Conservation (phyloP, 2,113 vertebrate genomes). For the Tetraodon nigroviridis region DNA sequence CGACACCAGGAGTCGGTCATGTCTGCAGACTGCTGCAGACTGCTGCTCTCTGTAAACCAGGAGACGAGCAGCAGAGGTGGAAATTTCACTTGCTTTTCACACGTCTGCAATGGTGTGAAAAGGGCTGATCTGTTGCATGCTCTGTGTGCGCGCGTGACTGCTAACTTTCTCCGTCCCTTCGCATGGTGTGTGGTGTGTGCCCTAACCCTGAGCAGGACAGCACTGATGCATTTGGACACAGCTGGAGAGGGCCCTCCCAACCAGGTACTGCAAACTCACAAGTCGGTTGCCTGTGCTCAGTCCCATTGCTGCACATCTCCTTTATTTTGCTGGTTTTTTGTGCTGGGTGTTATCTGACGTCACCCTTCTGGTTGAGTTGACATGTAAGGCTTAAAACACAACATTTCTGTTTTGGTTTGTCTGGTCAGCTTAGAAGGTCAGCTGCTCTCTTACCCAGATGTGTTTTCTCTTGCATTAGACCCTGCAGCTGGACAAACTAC, state of each 20-base stretch:
- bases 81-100: constrained; percentile 36
- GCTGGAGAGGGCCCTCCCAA: constrained; percentile 94
- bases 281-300: constrained; percentile 55
- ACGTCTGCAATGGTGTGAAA: constrained; percentile 39
- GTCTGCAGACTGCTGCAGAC: too few relatives aligned
- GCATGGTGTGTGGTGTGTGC: constrained; percentile 79
- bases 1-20: too few relatives aligned
- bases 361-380: constrained; percentile 31
- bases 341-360: constrained; percentile 43
- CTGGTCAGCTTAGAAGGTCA: too few relatives aligned
- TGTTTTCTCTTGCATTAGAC: constrained; percentile 57
- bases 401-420: too few relatives aligned
- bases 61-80: neutral
- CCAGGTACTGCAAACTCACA: constrained; percentile 86
- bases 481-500: constrained; percentile 96
- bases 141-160: constrained; percentile 59
- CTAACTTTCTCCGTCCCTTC: constrained; percentile 85
- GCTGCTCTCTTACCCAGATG: neutral
- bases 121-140: constrained; percentile 65
- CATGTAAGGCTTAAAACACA: neutral
- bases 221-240: constrained; percentile 99
- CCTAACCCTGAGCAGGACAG: constrained; percentile 95
- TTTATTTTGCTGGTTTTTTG: constrained; percentile 51
- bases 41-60: neutral
- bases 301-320: constrained; percentile 56